Base-by-base conservation (phyloP, 2,888 invertebrate species). In the Drosophila tanythrix region DNA sequence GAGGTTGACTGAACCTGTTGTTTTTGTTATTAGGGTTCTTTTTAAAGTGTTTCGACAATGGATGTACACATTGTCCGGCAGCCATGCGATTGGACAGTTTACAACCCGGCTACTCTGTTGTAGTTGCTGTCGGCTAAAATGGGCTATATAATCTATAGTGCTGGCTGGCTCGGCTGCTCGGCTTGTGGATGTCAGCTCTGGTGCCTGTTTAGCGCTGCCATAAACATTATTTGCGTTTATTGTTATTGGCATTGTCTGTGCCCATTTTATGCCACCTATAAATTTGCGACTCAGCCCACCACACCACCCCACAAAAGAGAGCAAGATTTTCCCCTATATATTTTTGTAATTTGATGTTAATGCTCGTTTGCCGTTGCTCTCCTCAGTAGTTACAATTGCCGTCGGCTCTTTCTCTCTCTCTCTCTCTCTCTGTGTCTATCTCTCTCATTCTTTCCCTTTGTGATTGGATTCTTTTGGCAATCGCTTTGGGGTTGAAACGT, bases 151-250 rank as follows among this genome's bases (percentile, higher is more conserved):
- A 82, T 79, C 82, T 74, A 77, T 82, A 82, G 79, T 68, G 74
- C 56, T 58, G 57, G 10, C 60, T 57, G 59, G 59, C 38, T 21
- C 6, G 33, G 25, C 56, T 43, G 38, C 27, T n/a, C 15, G 25
- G 21, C 33, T 21, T 35, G 60, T 57, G 71, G 53, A 52, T 55
- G 64, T 58, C 35, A 64, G 72, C 53, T 73, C 60, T 67, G 69
- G 63, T 46, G 72, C 62, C 71, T 70, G 72, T 88, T 86, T 88
- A 88, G 86, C 87, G 62, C 82, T 74, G 75, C 78, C 84, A 87
- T 87, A 88, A 87, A 87, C 88, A 78, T 89, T 90, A 87, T 89
- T 87, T 90, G 84, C 87, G 89, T 87, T 90, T 87, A 87, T 90
- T 90, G 82, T 90, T 87, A 90, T 89, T 90, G 88, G 88, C 88